Conservation (phyloP, 2,888 invertebrate genomes). For the Unio delphinus region DNA sequence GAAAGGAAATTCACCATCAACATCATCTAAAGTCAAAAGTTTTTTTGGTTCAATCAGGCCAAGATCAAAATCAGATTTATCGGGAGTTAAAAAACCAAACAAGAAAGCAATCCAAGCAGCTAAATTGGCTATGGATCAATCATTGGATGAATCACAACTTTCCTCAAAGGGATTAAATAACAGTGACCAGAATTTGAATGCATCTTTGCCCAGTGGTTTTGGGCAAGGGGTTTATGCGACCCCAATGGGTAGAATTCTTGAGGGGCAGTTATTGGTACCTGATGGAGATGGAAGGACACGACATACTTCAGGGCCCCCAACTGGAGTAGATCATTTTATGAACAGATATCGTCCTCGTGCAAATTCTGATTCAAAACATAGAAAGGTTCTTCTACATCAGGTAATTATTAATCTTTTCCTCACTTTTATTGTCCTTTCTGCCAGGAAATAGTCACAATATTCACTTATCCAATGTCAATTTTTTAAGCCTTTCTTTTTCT, state of each 20-base stretch:
- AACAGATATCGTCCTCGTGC: conserved; percentile 59
- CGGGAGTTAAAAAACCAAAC: conserved; percentile 61
- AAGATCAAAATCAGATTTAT: conserved; percentile 67
- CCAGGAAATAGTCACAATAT: too few relatives aligned
- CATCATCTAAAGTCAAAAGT: conserved; percentile 60
- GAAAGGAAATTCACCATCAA: conserved; percentile 44
- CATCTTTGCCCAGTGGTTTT: conserved; percentile 16
- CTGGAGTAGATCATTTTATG: conserved; percentile 55
- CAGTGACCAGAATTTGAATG: conserved; percentile 18
- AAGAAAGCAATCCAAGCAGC: conserved; percentile 44
- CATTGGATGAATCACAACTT: conserved; percentile 56
- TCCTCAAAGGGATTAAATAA: conserved; percentile 31
- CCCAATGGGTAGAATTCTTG: conserved; percentile 66
- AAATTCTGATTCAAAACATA: conserved; percentile 60
- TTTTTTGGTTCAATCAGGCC: conserved; percentile 65
- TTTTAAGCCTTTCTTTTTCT: not conserved
- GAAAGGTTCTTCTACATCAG: conserved; percentile 48
- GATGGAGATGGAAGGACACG: conserved; percentile 38
- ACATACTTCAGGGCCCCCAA: conserved; percentile 55
- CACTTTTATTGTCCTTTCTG: too few relatives aligned
- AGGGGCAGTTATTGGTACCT: conserved; percentile 53
- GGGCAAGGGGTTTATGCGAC: conserved; percentile 40
- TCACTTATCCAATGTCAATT: too few relatives aligned
- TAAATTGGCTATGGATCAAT: conserved; percentile 45
- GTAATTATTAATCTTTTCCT: conserved; percentile 16